These are phyloP conservation scores for Hiodon tergisus DNA, from an alignment of 2,113 vertebrate genomes.

Conservation along the genomic window DNA sequence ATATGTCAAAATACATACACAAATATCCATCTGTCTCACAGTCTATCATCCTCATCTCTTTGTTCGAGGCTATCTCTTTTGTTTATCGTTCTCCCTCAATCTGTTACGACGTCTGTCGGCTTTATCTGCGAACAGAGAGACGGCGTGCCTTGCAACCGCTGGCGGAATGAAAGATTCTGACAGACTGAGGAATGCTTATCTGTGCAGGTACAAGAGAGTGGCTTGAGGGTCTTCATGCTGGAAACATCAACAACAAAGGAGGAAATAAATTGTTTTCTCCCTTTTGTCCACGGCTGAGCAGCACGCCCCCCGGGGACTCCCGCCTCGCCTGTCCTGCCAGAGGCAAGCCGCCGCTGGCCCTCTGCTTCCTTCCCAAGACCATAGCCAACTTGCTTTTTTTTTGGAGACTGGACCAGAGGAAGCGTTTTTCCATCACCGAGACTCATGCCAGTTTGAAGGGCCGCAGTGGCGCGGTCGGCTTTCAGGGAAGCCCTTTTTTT, in stretches of 20 bases:
- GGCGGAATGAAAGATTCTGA: not conserved
- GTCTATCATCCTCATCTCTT: not conserved
- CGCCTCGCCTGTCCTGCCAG: no score
- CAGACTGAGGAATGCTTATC: not conserved
- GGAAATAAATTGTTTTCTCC: not conserved
- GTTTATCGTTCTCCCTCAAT: not conserved
- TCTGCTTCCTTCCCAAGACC: no score
- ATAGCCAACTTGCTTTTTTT: no score
- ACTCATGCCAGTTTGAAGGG: no score
- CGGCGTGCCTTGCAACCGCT: not conserved
- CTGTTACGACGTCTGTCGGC: not conserved
- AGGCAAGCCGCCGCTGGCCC: no score
- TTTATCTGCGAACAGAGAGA: constrained; percentile 5
- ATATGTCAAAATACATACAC: constrained; percentile 3
- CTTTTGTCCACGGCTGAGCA: no score
- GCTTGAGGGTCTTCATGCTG: not conserved
- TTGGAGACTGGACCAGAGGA: no score
- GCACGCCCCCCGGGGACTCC: no score
- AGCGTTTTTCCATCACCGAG: no score
- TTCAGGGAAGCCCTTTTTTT: no score
- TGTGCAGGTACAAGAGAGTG: no score
- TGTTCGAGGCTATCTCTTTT: constrained; percentile 3
- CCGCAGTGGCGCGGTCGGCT: no score
- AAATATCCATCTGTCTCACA: not conserved
- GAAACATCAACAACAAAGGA: not conserved